Base-by-base conservation (phyloP, 2,888 invertebrate genomes). In the Rotaria socialis region DNA sequence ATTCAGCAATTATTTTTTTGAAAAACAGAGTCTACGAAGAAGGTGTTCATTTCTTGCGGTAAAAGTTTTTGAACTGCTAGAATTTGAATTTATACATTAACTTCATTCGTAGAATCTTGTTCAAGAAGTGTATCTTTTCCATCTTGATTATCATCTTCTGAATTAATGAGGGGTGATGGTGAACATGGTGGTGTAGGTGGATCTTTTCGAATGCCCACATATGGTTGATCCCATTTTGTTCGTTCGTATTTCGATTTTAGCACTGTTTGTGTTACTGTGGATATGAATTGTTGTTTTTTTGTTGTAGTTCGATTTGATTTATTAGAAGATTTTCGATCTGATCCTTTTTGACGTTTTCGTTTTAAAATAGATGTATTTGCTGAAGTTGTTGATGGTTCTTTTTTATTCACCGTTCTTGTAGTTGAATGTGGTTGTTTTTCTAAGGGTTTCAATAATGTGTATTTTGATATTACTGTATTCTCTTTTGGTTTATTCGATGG, bases 181-280 rank as follows among this genome's bases (percentile, higher is more conserved):
- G 67, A 67, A 67, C 35, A 67, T 67, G 67, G 67, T 67, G 67
- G 67, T 35, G 67, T 67, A 10, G 67, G 67, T 35, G 67, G 67
- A 67, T 67, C 67, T 19, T 14, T 35, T 35, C 67, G 16, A 67
- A 35, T 19, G 19, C 67, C 67, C 14, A 67, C 19, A 19, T 67
- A 67, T 19, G 67, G 67, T 27, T 67, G 35, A 14, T 67, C 67
- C 67, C 67, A 67, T 4, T 67, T 67, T 35, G 27, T 67, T 67
- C 16, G 35, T 67, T 67, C 67, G 6, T 67, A 67, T 35, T 67
- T 67, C 5, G 67, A 67, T 35, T 27, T 27, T 35, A 27, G 6
- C 27, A 24, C 35, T 67, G 67, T 67, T 67, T 16, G 27, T 19
- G 35, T 35, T 27, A 35, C 67, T 67, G 67, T 10, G 11, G 67